Percentiles rank a stretch among this genome's conserved stretches.
phyloP scores from a whole-genome alignment of 1,140 invertebrate species.

The Bacillus rossius region DNA sequence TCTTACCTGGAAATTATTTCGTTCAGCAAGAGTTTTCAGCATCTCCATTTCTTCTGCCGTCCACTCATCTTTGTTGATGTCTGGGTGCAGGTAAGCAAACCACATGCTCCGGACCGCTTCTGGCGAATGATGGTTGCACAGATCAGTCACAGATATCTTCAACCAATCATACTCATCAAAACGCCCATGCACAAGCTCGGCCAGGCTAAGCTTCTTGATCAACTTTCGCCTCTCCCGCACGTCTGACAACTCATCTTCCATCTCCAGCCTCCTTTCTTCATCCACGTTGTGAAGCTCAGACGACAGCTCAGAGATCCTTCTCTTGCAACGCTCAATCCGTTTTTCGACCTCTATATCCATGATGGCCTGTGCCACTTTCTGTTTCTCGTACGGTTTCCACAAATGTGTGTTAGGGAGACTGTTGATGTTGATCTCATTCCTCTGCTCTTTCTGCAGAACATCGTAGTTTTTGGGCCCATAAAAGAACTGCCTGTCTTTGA shows the following conservation, averaged over 20 bases:
- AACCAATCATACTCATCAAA: constrained; percentile 42
- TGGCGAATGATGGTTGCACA: constrained; percentile 44
- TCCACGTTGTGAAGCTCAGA: not conserved
- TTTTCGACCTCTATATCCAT: constrained; percentile 5
- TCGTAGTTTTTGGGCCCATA: constrained; percentile 38
- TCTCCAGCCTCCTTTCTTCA: not conserved
- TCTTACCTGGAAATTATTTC: constrained; percentile 31
- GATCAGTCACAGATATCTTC: constrained; percentile 42
- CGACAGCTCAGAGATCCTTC: not conserved
- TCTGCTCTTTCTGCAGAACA: constrained; percentile 33
- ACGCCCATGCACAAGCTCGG: not conserved
- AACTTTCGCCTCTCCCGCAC: not conserved
- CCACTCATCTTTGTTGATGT: constrained; percentile 57
- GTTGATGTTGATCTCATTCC: constrained; percentile 35
- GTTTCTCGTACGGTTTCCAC: not conserved
- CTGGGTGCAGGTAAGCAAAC: constrained; percentile 58
- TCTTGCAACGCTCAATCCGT: not conserved
- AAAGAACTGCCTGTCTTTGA: constrained; percentile 40
- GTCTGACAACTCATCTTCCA: not conserved
- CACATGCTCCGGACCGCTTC: constrained; percentile 56
- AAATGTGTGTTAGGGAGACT: constrained; percentile 24
- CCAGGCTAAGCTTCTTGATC: not conserved
- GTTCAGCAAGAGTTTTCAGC: constrained; percentile 43
- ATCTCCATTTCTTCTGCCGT: constrained; percentile 47
- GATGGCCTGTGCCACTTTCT: not conserved